Evolutionary conservation across 1,140 invertebrate genomes (phyloP).

Genomic region (Aporrectodea caliginosa): DNA sequence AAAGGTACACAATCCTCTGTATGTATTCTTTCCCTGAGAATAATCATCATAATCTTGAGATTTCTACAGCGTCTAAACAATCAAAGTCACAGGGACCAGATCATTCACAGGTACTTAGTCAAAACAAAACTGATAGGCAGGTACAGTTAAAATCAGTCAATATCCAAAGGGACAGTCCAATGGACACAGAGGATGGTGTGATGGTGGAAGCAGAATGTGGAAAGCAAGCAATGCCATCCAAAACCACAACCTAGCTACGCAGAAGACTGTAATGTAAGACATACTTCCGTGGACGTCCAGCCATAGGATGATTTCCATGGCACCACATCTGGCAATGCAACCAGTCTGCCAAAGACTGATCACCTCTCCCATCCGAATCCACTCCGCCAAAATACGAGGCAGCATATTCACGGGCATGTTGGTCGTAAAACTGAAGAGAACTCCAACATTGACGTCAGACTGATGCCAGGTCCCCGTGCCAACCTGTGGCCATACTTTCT

Average conservation of each 20-base stretch:
- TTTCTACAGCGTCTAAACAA: no score
- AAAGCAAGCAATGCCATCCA: no score
- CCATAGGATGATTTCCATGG: conserved; percentile 2
- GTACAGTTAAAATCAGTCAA: no score
- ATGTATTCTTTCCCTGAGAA: no score
- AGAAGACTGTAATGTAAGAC: neutral
- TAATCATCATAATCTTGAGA: no score
- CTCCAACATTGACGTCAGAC: neutral
- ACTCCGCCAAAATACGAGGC: conserved; percentile 5
- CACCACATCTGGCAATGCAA: neutral
- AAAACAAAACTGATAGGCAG: no score
- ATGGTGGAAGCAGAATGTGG: no score
- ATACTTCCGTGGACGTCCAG: conserved; percentile 12
- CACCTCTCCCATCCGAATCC: conserved; percentile 3
- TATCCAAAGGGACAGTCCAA: no score
- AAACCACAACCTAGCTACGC: neutral
- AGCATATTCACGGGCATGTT: neutral
- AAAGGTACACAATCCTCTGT: no score
- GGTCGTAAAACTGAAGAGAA: neutral
- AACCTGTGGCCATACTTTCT: conserved; percentile 4
- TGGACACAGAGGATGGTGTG: no score
- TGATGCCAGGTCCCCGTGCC: neutral
- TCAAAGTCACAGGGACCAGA: no score
- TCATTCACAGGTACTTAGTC: no score
- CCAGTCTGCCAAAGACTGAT: conserved; percentile 5